Conservation (phyloP, 2,113 vertebrate genomes). For the Solea solea region DNA sequence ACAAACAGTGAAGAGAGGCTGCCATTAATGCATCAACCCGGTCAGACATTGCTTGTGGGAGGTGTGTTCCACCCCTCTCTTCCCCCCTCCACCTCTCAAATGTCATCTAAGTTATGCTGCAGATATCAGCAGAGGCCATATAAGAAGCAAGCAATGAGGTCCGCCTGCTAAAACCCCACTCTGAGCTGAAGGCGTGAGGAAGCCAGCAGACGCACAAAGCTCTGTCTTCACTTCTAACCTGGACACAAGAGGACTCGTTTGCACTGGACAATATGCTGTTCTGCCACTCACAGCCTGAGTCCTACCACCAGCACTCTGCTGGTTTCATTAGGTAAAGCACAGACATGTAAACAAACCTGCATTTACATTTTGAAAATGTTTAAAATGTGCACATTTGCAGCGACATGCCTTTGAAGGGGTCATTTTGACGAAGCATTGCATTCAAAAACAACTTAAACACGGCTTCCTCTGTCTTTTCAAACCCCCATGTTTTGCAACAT, state of each 20-base stretch:
- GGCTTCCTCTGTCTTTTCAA: no score
- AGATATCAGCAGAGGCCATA: conserved; percentile 66
- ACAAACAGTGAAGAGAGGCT: conserved; percentile 31
- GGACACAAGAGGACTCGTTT: conserved; percentile 32
- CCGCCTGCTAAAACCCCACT: conserved; percentile 25
- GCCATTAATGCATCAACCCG: conserved; percentile 40
- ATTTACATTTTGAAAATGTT: neutral
- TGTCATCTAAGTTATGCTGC: conserved; percentile 58
- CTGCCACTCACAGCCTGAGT: conserved; percentile 92
- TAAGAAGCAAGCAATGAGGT: conserved; percentile 50
- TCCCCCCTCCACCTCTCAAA: conserved; percentile 35
- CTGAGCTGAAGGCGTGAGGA: conserved; percentile 13
- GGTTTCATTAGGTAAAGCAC: conserved; percentile 89
- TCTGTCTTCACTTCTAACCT: conserved; percentile 17
- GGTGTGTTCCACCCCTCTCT: conserved; percentile 36
- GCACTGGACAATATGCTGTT: conserved; percentile 84
- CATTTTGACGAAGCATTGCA: neutral
- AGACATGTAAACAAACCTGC: neutral
- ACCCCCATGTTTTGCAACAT: neutral
- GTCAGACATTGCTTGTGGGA: conserved; percentile 32
- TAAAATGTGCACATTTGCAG: neutral
- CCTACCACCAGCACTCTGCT: conserved; percentile 88
- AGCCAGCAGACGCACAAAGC: conserved; percentile 4
- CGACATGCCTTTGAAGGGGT: neutral
- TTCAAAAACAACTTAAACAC: neutral